phyloP scores from a whole-genome alignment of 2,888 invertebrate species.

The Yponomeuta malinellus region DNA sequence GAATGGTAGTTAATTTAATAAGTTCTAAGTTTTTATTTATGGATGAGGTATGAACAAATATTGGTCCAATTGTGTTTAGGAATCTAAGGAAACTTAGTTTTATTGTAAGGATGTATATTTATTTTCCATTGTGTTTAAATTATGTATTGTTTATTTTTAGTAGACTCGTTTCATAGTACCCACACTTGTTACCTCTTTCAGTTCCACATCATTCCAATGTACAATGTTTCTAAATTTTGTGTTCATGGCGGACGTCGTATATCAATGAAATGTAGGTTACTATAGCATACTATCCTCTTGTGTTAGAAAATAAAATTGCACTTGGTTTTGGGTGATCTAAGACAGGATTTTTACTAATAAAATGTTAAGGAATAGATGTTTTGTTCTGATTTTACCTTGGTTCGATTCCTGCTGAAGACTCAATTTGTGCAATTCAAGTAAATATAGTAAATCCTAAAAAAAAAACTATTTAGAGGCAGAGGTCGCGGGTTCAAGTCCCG shows the following conservation, averaged over 20 bases:
- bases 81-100: constrained; percentile 31
- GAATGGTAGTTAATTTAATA: constrained; percentile 23
- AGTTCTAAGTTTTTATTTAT: constrained; percentile 37
- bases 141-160: not conserved
- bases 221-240: constrained; percentile 18
- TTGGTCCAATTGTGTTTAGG: constrained; percentile 61
- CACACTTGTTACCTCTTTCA: not conserved
- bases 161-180: not conserved
- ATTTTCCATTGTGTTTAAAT: constrained; percentile 1
- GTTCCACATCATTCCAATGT: constrained; percentile 8
- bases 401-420: no score
- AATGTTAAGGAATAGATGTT: constrained; percentile 39
- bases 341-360: constrained; percentile 59
- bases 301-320: constrained; percentile 37
- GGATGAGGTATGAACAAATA: constrained; percentile 33
- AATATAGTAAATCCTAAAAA: not conserved
- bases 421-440: not conserved
- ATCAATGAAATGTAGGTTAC: constrained; percentile 3
- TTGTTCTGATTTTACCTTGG: no score
- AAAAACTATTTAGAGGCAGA: no score
- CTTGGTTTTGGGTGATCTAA: constrained; percentile 69
- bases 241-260: constrained; percentile 18
- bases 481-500: no score
- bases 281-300: constrained; percentile 16
- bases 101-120: constrained; percentile 12